Conservation (phyloP, 2,888 invertebrate species). For the Sceliomorpha sp. region DNA sequence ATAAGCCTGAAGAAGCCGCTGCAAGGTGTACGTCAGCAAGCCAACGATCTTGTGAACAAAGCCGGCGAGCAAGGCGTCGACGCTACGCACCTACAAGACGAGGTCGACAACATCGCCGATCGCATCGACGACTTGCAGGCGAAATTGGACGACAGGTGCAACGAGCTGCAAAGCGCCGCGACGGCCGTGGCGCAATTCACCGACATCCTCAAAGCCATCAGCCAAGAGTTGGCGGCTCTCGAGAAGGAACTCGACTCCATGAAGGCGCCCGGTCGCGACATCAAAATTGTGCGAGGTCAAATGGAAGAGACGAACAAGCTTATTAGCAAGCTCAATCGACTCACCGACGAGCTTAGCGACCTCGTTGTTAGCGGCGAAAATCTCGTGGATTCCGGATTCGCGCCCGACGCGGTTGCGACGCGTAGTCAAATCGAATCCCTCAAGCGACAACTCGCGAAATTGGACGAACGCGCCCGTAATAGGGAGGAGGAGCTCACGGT, state of each 20-base stretch:
- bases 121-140: conserved; percentile 88
- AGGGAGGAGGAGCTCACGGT: conserved; percentile 90
- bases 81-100: conserved; percentile 88
- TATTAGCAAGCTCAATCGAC: conserved; percentile 85
- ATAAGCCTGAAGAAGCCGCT: conserved; percentile 88
- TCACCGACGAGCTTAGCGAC: conserved; percentile 85
- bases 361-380: conserved; percentile 88
- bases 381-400: conserved; percentile 91
- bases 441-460: conserved; percentile 88
- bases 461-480: conserved; percentile 89
- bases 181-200: conserved; percentile 93
- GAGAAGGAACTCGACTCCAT: conserved; percentile 92
- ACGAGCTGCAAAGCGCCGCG: conserved; percentile 91
- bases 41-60: conserved; percentile 88
- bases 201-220: conserved; percentile 90
- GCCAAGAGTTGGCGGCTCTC: conserved; percentile 88
- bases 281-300: conserved; percentile 91
- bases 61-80: conserved; percentile 89
- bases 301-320: conserved; percentile 88
- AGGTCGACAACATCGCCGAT: conserved; percentile 89
- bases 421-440: conserved; percentile 90
- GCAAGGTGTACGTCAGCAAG: conserved; percentile 84
- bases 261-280: conserved; percentile 93
- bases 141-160: conserved; percentile 89
- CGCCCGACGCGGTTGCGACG: conserved; percentile 90